A percentile compares a stretch with the other conserved stretches of the same genome.
phyloP scores from a whole-genome alignment of 2,888 invertebrate species.

The Panzeria rudis region DNA sequence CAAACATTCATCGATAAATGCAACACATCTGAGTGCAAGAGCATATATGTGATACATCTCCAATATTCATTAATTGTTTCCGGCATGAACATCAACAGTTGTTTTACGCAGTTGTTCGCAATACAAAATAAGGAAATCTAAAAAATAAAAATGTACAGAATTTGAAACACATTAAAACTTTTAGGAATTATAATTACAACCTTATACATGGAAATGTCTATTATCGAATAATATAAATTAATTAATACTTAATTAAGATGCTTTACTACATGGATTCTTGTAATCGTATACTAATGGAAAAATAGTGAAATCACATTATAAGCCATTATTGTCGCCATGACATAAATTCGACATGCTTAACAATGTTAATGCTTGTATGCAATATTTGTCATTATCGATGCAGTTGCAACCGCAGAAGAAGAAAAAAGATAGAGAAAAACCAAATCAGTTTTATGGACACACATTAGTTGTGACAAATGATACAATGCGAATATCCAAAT shows the following conservation, averaged over 20 bases:
- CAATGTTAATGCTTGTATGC: constrained; percentile 33
- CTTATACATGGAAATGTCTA: neutral
- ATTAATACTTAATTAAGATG: constrained; percentile 50
- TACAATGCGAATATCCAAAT: constrained; percentile 31
- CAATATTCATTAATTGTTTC: constrained; percentile 84
- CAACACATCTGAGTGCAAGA: constrained; percentile 90
- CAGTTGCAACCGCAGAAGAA: constrained; percentile 19
- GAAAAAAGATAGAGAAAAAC: neutral
- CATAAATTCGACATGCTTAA: constrained; percentile 59
- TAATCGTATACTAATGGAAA: constrained; percentile 30
- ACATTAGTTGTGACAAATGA: constrained; percentile 48
- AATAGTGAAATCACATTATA: constrained; percentile 41
- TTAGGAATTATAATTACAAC: neutral
- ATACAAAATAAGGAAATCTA: constrained; percentile 77
- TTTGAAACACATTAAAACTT: neutral
- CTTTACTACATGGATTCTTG: constrained; percentile 34
- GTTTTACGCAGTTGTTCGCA: constrained; percentile 76
- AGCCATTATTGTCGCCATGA: constrained; percentile 43
- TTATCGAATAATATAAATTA: constrained; percentile 19
- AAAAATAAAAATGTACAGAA: constrained; percentile 11
- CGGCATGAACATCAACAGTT: constrained; percentile 77
- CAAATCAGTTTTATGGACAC: constrained; percentile 18
- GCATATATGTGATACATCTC: constrained; percentile 92
- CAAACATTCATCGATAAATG: constrained; percentile 91
- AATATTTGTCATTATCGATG: neutral